Conservation (phyloP, 2,113 vertebrate species). For the Misgurnus mizolepis region DNA sequence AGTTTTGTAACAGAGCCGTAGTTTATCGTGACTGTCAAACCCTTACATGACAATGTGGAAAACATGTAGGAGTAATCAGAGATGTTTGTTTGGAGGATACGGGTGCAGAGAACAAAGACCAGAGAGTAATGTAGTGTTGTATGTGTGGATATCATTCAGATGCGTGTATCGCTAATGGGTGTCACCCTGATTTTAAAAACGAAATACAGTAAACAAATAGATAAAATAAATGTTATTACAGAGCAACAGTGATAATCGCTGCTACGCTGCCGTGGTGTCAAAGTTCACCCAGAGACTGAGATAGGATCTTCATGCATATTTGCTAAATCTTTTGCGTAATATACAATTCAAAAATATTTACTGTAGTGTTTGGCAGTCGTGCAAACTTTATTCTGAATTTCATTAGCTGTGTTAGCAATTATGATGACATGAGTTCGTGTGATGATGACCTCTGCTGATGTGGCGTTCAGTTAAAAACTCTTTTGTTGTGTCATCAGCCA, state of each 20-base stretch:
- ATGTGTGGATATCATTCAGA: conserved; percentile 1
- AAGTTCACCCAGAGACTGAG: conserved; percentile 1
- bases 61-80: conserved; percentile 34
- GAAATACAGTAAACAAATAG: background rate
- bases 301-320: background rate
- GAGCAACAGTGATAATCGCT: conserved; percentile 9
- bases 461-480: background rate
- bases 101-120: conserved; percentile 45
- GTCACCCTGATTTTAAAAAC: conserved; percentile 19
- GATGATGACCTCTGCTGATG: conserved; percentile 9
- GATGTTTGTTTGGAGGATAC: conserved; percentile 33
- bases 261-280: conserved; percentile 6
- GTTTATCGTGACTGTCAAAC: conserved; percentile 3
- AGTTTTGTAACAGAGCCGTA: background rate
- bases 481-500: background rate
- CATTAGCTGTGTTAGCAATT: background rate
- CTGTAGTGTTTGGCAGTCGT: background rate
- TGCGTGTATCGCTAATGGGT: background rate
- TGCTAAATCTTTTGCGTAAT: background rate
- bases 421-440: background rate
- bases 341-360: background rate
- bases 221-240: conserved; percentile 37
- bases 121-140: conserved; percentile 13
- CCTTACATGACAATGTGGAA: conserved; percentile 30
- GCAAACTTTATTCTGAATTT: background rate